phyloP scores from a whole-genome alignment of 2,888 invertebrate genomes.

The Heliconius ethilla region DNA sequence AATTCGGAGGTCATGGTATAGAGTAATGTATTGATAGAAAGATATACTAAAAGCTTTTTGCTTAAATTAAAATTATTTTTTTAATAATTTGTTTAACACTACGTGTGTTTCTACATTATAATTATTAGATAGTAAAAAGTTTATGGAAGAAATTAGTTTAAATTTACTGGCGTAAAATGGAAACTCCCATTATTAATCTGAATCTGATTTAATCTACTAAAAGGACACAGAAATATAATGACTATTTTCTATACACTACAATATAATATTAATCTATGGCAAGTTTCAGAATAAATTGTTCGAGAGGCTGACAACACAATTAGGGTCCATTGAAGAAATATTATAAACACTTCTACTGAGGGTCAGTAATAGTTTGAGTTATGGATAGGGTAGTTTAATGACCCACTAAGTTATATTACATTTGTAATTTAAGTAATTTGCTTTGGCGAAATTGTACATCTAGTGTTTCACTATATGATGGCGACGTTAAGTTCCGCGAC shows the following conservation, averaged over 20 bases:
- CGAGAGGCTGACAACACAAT: slow-evolving; percentile 64
- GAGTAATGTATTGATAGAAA: slow-evolving; percentile 44
- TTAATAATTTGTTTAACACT: neutral
- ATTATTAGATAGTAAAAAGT: too few species aligned
- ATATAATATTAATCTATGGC: slow-evolving; percentile 34
- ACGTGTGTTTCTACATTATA: too few species aligned
- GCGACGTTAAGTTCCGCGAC: too few species aligned
- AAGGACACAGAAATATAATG: neutral
- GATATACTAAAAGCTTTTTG: neutral
- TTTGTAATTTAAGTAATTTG: slow-evolving; percentile 21
- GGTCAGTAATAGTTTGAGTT: slow-evolving; percentile 57
- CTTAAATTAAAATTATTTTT: neutral
- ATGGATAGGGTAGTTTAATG: slow-evolving; percentile 50
- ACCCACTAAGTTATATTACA: slow-evolving; percentile 38
- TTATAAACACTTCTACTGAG: slow-evolving; percentile 47
- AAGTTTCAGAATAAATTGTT: slow-evolving; percentile 48
- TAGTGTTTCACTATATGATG: neutral
- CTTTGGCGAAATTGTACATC: neutral
- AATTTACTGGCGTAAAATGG: too few species aligned
- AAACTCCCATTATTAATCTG: too few species aligned
- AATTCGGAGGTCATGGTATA: slow-evolving; percentile 52
- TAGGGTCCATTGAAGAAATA: slow-evolving; percentile 64
- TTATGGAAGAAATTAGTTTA: neutral
- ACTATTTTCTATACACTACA: neutral
- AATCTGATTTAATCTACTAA: too few species aligned